These are phyloP conservation scores for Magallana nippona DNA, from an alignment of 2,888 invertebrate genomes.

Conservation along the genomic window DNA sequence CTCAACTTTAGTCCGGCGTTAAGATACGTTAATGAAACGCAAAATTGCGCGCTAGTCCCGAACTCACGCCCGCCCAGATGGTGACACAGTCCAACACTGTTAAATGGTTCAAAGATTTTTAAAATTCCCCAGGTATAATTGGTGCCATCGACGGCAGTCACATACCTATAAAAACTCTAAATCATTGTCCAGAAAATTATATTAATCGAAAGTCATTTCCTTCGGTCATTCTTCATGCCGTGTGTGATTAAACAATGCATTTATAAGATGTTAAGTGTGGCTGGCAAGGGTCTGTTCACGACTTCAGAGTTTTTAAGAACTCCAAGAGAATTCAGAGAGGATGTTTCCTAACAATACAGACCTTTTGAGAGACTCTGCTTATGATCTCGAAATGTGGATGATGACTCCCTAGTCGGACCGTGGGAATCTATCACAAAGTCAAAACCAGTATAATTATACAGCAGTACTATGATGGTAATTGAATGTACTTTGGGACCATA, in stretches of 20 bases:
- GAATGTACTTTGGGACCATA: slow-evolving; percentile 46
- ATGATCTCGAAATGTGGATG: slow-evolving; percentile 34
- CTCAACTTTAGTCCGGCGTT: no score
- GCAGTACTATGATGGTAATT: slow-evolving; percentile 45
- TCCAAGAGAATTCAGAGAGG: neutral
- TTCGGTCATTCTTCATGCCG: slow-evolving; percentile 48
- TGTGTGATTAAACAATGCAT: slow-evolving; percentile 45
- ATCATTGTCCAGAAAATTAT: slow-evolving; percentile 40
- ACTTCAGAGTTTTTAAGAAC: slow-evolving; percentile 49
- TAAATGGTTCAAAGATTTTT: no score
- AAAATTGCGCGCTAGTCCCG: no score
- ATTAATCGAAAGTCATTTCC: slow-evolving; percentile 50
- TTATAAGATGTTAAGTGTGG: slow-evolving; percentile 46
- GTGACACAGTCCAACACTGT: no score
- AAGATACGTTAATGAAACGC: no score
- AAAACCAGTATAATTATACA: slow-evolving; percentile 45
- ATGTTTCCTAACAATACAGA: slow-evolving; percentile 43
- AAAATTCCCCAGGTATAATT: no score
- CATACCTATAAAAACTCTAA: no score
- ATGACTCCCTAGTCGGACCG: slow-evolving; percentile 47
- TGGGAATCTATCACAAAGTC: slow-evolving; percentile 43
- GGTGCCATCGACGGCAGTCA: no score
- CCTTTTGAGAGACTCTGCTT: slow-evolving; percentile 32
- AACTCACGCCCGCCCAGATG: no score
- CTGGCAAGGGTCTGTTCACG: slow-evolving; percentile 50